Conservation (phyloP, 2,888 invertebrate species). For the Eumacrocentrus americanus region DNA sequence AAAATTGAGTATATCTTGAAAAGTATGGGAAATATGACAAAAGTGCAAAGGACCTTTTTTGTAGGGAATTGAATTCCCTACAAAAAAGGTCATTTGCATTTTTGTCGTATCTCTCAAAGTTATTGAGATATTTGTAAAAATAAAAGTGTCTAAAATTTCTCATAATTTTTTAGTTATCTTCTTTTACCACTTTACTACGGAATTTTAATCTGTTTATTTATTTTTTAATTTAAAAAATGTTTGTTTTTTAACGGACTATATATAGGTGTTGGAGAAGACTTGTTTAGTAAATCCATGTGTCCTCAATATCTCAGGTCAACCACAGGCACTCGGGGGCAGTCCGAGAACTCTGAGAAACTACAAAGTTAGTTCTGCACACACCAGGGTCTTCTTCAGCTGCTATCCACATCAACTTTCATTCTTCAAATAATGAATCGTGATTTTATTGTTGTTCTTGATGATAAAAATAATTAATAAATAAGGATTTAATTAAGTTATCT, state of each 20-base stretch:
- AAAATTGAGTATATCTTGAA: no score
- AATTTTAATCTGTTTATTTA: background rate
- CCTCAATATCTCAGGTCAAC: slow-evolving; percentile 10
- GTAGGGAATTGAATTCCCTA: no score
- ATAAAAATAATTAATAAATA: background rate
- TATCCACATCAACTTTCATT: background rate
- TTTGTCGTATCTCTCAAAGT: no score
- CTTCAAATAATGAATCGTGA: background rate
- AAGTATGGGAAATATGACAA: no score
- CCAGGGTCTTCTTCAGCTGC: background rate
- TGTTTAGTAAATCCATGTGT: slow-evolving; percentile 1
- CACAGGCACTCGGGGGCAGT: slow-evolving; percentile 27
- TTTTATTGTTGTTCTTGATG: background rate
- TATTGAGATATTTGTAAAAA: background rate
- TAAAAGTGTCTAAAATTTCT: no score
- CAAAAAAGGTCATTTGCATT: no score
- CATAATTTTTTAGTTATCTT: background rate
- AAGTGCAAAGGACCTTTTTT: no score
- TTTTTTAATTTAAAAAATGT: background rate
- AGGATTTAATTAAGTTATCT: background rate
- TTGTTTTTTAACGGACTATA: no score
- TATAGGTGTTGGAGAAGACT: background rate
- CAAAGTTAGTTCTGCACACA: background rate
- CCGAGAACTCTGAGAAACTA: slow-evolving; percentile 20
- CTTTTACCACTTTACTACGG: background rate